Percentiles rank a stretch among this genome's conserved stretches.
phyloP scores from a whole-genome alignment of 2,888 invertebrate genomes.

The Melipona beecheii region DNA sequence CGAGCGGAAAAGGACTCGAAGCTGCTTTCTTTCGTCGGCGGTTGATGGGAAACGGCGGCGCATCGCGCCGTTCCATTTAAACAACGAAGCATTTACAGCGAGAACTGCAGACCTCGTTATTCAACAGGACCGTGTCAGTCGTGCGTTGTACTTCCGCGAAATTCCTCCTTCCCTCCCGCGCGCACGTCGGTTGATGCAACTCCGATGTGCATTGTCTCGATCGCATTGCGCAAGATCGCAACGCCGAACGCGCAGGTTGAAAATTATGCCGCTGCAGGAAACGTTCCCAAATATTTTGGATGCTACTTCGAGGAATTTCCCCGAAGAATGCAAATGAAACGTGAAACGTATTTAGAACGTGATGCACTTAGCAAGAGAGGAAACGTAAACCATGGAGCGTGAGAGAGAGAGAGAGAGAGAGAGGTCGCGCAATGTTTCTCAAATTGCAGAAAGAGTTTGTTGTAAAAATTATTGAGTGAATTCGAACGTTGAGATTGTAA shows the following conservation, averaged over 20 bases:
- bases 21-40: slow-evolving; percentile 29
- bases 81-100: slow-evolving; percentile 58
- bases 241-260: neutral
- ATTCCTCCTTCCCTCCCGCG: slow-evolving; percentile 28
- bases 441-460: too few relatives aligned
- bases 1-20: slow-evolving; percentile 27
- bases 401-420: too few relatives aligned
- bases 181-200: slow-evolving; percentile 42
- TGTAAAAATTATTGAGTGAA: too few relatives aligned
- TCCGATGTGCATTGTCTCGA: slow-evolving; percentile 48
- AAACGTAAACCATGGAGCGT: too few relatives aligned
- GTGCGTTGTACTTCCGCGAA: slow-evolving; percentile 57
- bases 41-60: slow-evolving; percentile 48
- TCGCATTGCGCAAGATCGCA: slow-evolving; percentile 44
- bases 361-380: too few relatives aligned
- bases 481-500: too few relatives aligned
- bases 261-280: neutral
- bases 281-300: neutral
- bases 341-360: too few relatives aligned
- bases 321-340: neutral
- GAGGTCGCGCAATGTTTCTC: too few relatives aligned
- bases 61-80: slow-evolving; percentile 50
- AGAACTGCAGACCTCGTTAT: slow-evolving; percentile 57
- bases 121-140: slow-evolving; percentile 64
- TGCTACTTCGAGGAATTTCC: neutral